Evolutionary conservation across 2,888 invertebrate species (phyloP), one percentile per base, ranked within the genome.

Genomic region (Nezara viridula): DNA sequence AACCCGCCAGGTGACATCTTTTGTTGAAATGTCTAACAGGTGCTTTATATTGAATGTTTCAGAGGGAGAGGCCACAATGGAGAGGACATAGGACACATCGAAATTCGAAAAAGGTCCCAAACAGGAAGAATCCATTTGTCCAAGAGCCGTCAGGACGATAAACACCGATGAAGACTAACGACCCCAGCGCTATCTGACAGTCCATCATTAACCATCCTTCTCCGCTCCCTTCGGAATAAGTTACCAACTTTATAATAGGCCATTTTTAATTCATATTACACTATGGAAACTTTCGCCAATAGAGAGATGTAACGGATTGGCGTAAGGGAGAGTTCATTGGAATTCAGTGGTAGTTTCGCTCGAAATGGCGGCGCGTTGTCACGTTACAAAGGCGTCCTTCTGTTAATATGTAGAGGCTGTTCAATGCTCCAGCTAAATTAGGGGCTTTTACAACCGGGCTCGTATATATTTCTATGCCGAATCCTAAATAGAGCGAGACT

Each of bases 151-250:
- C 66, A 73, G 66, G 66, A 37, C 66, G 66, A 73, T 73, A 73
- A 73, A 73, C 66, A 73, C 66, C 66, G 66, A 73, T 73, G 66
- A 73, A 73, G 66, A 73, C 66, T 73, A 73, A 73, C 66, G 66
- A 73, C 66, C 37, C 32, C 19, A 60, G 32, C 66, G 37, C 66
- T 73, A 73, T 73, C 66, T 73, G 66, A 37, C 66, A 73, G 66
- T 73, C 66, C 66, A 73, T 73, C 66, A 73, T 73, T 73, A 73
- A 73, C 32, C 66, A 73, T 73, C 66, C 66, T 27, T 27, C 27
- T 27, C 60, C 60, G 0, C 27, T 27, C 60, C 66, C 32, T 73
- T 21, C 66, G 0, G 19, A 73, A 73, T 73, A 73, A 73, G 66
- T 73, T 73, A 6, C 37, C 66, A 73, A 73, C 66, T 73, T 73